A percentile compares a stretch with the other conserved stretches of the same genome.
phyloP scores from a whole-genome alignment of 2,797 vertebrate genomes.

The Chaenodraco wilsoni region DNA sequence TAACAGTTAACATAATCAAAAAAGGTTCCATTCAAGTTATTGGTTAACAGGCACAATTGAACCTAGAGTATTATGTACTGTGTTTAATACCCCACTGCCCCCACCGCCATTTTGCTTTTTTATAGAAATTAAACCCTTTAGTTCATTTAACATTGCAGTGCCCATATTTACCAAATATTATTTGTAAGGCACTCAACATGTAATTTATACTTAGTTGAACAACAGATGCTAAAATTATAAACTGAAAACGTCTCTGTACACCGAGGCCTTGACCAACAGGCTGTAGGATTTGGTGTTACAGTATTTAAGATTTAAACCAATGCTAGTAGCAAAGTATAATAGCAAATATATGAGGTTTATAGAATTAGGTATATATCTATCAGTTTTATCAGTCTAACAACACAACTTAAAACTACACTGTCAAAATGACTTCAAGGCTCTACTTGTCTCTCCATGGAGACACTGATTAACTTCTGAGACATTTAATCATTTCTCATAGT shows the following conservation, averaged over 20 bases:
- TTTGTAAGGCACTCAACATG: neutral
- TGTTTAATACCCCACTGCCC: neutral
- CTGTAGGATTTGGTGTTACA: no score
- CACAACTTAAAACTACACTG: neutral
- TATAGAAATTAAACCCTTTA: no score
- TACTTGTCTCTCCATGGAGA: neutral
- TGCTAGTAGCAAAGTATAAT: no score
- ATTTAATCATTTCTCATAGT: neutral
- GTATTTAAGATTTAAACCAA: no score
- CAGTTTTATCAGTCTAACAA: neutral
- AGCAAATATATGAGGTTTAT: neutral
- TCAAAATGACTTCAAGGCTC: neutral
- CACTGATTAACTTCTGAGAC: constrained; percentile 4
- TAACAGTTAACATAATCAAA: neutral
- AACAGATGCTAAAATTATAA: no score
- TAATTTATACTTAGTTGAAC: no score
- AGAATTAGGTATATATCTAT: neutral
- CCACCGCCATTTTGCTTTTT: no score
- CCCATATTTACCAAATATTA: neutral
- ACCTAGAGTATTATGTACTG: neutral
- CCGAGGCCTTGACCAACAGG: no score
- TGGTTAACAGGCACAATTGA: neutral
- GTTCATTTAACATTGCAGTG: neutral
- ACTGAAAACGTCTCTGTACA: no score
- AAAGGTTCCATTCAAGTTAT: neutral